Base-by-base conservation (phyloP, 2,797 vertebrate genomes). In the Microctenopoma lineatum region DNA sequence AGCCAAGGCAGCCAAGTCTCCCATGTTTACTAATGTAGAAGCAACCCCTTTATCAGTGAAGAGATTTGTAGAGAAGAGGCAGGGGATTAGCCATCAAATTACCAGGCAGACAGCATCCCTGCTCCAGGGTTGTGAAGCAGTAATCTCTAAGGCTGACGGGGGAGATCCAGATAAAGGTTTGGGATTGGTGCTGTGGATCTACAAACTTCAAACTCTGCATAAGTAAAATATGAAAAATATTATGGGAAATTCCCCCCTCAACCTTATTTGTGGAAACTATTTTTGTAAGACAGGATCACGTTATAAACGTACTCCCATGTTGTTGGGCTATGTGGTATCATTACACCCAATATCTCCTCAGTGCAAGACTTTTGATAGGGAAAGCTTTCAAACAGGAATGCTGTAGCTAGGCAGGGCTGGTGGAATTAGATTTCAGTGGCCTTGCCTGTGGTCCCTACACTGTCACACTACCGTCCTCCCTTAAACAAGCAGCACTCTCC, bases 61-160 rank as follows among this genome's bases (percentile, higher is more conserved):
- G 86, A 92, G 90, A 92, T 92, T 92, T 93, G 89, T 89, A 87
- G 84, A 75, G 79, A 88, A 90, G 82, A 92, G 90, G 90, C 87
- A 80, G 83, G 89, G 91, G 91, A 94, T 93, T 93, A 93, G 89
- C 87, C 84, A 80, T 92, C 84, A 90, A 90, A 93, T 94, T 91
- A 93, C 88, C 85, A 92, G 88, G 84, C 87, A 84, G 87, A 89
- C 86, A 87, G 89, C 90, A 84, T 91, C 90, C 86, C 84, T 85
- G 85, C 90, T 92, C 79, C 64, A 53, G 79, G 89, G 88, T 82
- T 92, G 86, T 81, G 80, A 84, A 83, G 87, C 63, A 42, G 74
- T 89, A 92, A 92, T 91, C 89, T 92, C 85, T 70, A 41, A 81
- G 70, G 84, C 81, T 89, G 86, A 82, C 81, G 61, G 81, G 81